These are phyloP conservation scores for Acrocephalus scirpaceus DNA, from an alignment of 2,797 vertebrate species.

Conservation along the genomic window DNA sequence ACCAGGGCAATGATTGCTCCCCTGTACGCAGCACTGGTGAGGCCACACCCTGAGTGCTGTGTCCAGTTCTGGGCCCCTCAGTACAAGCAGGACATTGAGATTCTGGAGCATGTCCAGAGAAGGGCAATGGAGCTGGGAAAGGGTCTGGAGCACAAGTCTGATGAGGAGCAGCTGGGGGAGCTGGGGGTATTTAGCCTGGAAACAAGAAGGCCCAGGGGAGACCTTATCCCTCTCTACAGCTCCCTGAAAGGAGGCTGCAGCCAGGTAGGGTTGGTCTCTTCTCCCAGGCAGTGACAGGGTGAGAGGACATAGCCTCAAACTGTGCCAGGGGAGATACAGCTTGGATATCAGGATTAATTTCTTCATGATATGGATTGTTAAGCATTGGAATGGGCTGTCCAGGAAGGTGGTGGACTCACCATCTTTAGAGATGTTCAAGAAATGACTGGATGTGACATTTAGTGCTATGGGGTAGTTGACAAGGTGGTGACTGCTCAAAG, in stretches of 20 bases:
- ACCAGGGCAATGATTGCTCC: rapidly evolving
- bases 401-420: neutral
- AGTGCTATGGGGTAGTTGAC: neutral
- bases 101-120: rapidly evolving
- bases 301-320: neutral
- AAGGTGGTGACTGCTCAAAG: neutral
- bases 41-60: rapidly evolving
- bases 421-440: neutral
- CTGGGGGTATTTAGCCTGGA: neutral
- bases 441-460: neutral
- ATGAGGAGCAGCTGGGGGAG: neutral
- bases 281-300: neutral
- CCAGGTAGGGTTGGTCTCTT: neutral
- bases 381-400: neutral
- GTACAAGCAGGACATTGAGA: neutral
- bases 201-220: neutral
- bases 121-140: neutral
- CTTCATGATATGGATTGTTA: neutral
- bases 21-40: neutral
- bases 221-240: rapidly evolving
- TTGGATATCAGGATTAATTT: neutral
- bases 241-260: neutral
- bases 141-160: neutral
- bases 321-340: neutral
- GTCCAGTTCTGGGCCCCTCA: neutral